Conservation (phyloP, 2,113 vertebrate genomes). For the Notothenia coriiceps region DNA sequence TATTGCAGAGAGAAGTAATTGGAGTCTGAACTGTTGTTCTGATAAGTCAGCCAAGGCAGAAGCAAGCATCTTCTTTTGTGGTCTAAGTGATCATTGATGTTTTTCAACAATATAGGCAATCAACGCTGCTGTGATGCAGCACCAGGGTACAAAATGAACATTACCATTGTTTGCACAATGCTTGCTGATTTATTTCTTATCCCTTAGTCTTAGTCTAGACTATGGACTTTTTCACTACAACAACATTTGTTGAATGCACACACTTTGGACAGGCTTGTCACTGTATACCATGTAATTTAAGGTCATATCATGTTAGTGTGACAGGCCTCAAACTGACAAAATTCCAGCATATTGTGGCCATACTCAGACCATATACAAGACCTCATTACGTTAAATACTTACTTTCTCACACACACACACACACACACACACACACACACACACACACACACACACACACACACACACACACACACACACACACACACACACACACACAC, state of each 20-base stretch:
- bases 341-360: not conserved
- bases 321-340: slow-evolving; percentile 2
- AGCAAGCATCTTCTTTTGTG: not conserved
- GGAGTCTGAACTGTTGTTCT: slow-evolving; percentile 35
- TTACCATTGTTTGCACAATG: not conserved
- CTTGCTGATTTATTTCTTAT: not conserved
- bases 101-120: not conserved
- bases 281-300: not conserved
- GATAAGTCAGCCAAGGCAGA: slow-evolving; percentile 12
- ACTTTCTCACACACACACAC: no score
- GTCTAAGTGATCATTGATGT: not conserved
- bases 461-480: no score
- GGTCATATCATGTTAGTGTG: not conserved
- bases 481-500: no score
- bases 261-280: not conserved
- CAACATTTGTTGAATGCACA: not conserved
- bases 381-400: slow-evolving; percentile 19
- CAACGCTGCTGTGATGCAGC: not conserved
- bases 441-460: no score
- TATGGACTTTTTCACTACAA: not conserved
- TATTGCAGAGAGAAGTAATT: slow-evolving; percentile 27
- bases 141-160: not conserved
- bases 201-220: not conserved
- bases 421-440: no score
- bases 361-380: not conserved